Base-by-base conservation (phyloP, 1,140 invertebrate species). In the Nilaparvata lugens region DNA sequence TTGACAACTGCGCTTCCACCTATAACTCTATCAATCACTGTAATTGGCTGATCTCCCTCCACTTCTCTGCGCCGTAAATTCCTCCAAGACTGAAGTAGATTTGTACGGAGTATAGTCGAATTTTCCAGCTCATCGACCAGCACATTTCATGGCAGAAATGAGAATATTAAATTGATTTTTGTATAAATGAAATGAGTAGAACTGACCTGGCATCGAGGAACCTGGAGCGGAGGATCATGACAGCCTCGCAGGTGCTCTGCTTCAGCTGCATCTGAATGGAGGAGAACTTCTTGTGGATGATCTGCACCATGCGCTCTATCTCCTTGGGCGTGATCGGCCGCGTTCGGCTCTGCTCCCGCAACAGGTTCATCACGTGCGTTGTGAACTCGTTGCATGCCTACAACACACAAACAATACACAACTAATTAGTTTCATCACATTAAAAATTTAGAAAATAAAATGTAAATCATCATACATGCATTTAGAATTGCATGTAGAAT, bases 211-310 rank as follows among this genome's bases (percentile, higher is more conserved):
- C 95, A 75, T 98, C 96, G 59, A 98, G 82, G 80, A 98, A 98
- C 76, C 87, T 76, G 60, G 87, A 89, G 71, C 96, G 82, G 24
- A 99, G 81, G 62, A 99, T 99, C 97, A 99, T 99, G 55, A 99
- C 97, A n/a, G 97, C 97, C 75, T 99, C 97, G 74, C 97, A 99
- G 14, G 97, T 99, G 63, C 93, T 97, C 78, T 99, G 97, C 77
- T 99, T 99, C 66, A 99, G 78, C 76, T 99, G 97, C 88, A 99
- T 97, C 78, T 99, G 97, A 71, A 99, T 99, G 62, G 95, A 96
- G 66, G 93, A 96, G 82, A 99, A 99, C 76, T 99, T 99, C 81
- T 97, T 97, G 74, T 98, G 93, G 66, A 99, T 99, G 68, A 99
- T 99, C 77, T 94, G 92, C 23, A 99, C 97, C 97, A 99, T 99